Conservation (phyloP, 1,140 invertebrate species). For the Lordiphosa collinella region DNA sequence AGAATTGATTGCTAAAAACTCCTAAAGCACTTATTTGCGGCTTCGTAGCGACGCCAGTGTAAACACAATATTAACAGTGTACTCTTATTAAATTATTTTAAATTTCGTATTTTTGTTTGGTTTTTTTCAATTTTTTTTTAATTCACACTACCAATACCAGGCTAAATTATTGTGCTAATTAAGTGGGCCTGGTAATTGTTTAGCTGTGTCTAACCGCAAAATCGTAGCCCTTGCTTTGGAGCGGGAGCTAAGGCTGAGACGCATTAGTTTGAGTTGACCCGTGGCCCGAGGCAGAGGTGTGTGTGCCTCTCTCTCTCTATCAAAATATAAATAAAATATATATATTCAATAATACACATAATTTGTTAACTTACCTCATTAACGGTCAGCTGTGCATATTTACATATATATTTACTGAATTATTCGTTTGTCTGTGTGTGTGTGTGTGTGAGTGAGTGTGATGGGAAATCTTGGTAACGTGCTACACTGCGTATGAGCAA, state of each 20-base stretch:
- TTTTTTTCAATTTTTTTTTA: too few species aligned
- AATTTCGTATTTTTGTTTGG: not conserved
- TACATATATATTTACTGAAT: slow-evolving; percentile 25
- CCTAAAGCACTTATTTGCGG: too few species aligned
- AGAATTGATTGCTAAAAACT: too few species aligned
- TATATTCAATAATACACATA: slow-evolving; percentile 1
- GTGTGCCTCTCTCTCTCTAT: slow-evolving; percentile 10
- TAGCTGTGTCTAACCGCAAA: not conserved
- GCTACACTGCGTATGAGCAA: slow-evolving; percentile 52
- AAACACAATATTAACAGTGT: too few species aligned
- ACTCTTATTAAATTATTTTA: not conserved
- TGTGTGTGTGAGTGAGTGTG: not conserved
- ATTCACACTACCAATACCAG: too few species aligned
- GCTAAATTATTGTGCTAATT: too few species aligned
- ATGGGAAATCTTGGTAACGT: slow-evolving; percentile 35
- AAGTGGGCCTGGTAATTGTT: too few species aligned
- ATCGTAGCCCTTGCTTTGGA: slow-evolving; percentile 16
- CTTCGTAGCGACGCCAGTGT: too few species aligned
- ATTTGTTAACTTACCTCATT: slow-evolving; percentile 48
- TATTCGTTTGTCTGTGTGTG: slow-evolving; percentile 9
- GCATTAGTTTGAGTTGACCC: slow-evolving; percentile 33
- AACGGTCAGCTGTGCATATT: slow-evolving; percentile 68
- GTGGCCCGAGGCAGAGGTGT: slow-evolving; percentile 31
- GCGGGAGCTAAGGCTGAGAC: slow-evolving; percentile 11
- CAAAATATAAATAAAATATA: slow-evolving; percentile 21